Evolutionary conservation across 2,888 invertebrate genomes (phyloP).

Genomic region (Apodemia zela): DNA sequence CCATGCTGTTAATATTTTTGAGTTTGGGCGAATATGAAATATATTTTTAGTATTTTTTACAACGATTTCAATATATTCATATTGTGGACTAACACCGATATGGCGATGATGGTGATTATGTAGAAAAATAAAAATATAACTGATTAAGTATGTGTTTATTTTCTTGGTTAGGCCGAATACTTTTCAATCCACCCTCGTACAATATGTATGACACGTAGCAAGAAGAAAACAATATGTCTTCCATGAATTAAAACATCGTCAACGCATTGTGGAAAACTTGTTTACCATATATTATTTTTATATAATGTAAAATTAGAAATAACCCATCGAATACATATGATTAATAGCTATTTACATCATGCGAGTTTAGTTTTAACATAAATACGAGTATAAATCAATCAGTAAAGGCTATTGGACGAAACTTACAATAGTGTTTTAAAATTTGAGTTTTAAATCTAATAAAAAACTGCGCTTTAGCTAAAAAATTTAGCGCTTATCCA

Average conservation of each 20-base stretch:
- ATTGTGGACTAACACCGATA: no score
- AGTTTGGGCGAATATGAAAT: no score
- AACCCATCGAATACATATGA: constrained; percentile 79
- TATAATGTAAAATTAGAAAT: constrained; percentile 77
- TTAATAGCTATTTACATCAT: constrained; percentile 80
- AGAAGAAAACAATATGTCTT: constrained; percentile 68
- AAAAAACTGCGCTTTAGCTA: constrained; percentile 59
- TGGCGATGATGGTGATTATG: no score
- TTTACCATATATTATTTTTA: constrained; percentile 55
- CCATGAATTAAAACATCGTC: constrained; percentile 55
- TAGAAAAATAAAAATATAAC: no score
- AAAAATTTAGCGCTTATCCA: constrained; percentile 49
- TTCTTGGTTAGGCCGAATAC: no score
- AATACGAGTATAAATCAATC: constrained; percentile 79
- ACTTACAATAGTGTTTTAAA: constrained; percentile 76
- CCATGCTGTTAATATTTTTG: no score
- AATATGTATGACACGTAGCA: no score
- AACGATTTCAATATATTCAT: no score
- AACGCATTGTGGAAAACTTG: constrained; percentile 63
- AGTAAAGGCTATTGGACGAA: constrained; percentile 78
- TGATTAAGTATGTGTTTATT: no score
- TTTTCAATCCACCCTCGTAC: no score
- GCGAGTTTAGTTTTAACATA: constrained; percentile 75
- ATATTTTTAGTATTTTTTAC: no score
- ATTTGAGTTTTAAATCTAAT: constrained; percentile 54